Evolutionary conservation across 2,797 vertebrate species (phyloP), one percentile per base, ranked within the genome.

Genomic region (Arctocebus calabarensis): DNA sequence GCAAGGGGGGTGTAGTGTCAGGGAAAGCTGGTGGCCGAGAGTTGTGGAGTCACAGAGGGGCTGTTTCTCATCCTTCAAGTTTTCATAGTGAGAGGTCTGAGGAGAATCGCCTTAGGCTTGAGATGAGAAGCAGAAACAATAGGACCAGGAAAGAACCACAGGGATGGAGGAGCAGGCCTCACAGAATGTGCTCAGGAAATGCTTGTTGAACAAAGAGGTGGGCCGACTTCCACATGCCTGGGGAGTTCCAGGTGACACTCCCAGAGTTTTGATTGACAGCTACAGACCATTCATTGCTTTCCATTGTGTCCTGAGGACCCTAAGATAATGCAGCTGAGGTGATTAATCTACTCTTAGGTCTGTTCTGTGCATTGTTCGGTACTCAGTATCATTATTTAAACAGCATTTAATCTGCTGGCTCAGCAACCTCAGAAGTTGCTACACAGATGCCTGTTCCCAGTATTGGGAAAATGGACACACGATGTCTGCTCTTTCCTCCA

Each of bases 361-460:
- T 81, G 88, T 81, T 88, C 78, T 94, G 84, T 48, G 91, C 48
- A 48, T 84, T 92, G 68, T 68, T 95, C 91, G 9, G n/a, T 45
- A 34, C 25, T 94, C 34, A 48, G 2, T 27, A 34, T 68, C 73
- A 52, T 64, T 79, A 93, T 64, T 94, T 90, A 92, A 66, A 84
- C 89, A 94, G 27, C 29, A 34, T 70, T 91, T 29, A 52, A 71
- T 73, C 32, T 52, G 64, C 55, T 70, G 59, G 62, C 20, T 84
- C 77, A 90, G 23, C 6, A 20, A 84, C 22, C 27, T 90, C 22
- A n/a, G 64, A 95, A 62, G 27, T 37, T 48, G 62, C 62, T 82
- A 11, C 64, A 90, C 1, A 37, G 70, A 71, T 84, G 45, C 66
- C 59, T 84, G 37, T 3, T 87, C 29, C 34, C 10, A 34, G 16